Conservation (phyloP, 2,888 invertebrate species). For the Diachrysia chrysitis region DNA sequence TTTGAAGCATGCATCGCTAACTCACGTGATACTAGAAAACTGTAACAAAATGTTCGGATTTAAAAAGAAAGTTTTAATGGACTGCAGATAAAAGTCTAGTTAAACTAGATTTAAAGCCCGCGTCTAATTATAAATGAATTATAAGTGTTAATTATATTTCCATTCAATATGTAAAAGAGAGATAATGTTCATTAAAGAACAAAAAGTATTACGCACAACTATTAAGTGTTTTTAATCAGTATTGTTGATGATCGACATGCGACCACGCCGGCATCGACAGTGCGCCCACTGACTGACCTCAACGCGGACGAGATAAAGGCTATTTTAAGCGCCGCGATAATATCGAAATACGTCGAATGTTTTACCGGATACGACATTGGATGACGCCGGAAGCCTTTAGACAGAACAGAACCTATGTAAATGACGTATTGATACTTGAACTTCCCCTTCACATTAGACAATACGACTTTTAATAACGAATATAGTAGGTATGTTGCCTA, state of each 20-base stretch:
- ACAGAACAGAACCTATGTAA: slow-evolving; percentile 69
- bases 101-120: slow-evolving; percentile 35
- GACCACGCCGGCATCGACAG: slow-evolving; percentile 65
- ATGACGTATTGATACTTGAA: slow-evolving; percentile 45
- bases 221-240: slow-evolving; percentile 77
- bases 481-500: slow-evolving; percentile 13
- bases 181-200: slow-evolving; percentile 66
- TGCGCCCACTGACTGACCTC: slow-evolving; percentile 87
- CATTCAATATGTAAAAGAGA: slow-evolving; percentile 49
- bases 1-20: slow-evolving; percentile 1
- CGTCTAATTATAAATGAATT: slow-evolving; percentile 36
- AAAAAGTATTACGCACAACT: slow-evolving; percentile 71
- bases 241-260: slow-evolving; percentile 79
- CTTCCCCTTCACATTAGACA: slow-evolving; percentile 48
- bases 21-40: slow-evolving; percentile 26
- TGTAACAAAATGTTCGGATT: slow-evolving; percentile 26
- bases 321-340: slow-evolving; percentile 86
- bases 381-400: slow-evolving; percentile 79
- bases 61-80: slow-evolving; percentile 40
- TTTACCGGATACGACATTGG: slow-evolving; percentile 79
- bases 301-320: slow-evolving; percentile 85
- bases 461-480: slow-evolving; percentile 25
- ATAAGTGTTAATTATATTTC: slow-evolving; percentile 39
- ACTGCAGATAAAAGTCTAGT: slow-evolving; percentile 27
- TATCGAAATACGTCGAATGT: slow-evolving; percentile 82